These are phyloP conservation scores for Proctacanthus coquilletti DNA, from an alignment of 1,140 invertebrate species.

Conservation along the genomic window DNA sequence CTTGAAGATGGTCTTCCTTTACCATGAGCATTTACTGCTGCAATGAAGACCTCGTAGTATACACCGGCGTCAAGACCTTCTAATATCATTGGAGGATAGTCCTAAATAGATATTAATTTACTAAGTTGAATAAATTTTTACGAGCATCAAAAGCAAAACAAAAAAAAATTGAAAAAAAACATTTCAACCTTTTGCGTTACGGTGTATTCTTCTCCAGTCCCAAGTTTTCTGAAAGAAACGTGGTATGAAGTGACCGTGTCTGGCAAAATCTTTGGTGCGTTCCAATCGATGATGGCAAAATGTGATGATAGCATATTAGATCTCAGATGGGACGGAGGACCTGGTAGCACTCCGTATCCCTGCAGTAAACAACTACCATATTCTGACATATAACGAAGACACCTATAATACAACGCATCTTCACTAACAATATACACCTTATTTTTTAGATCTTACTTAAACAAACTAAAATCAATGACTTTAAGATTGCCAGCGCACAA, in stretches of 20 bases:
- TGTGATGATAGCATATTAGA: constrained; percentile 54
- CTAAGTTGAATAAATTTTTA: neutral
- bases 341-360: constrained; percentile 65
- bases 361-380: constrained; percentile 66
- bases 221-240: constrained; percentile 43
- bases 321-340: constrained; percentile 45
- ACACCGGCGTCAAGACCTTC: constrained; percentile 54
- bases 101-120: constrained; percentile 19
- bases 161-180: constrained; percentile 6
- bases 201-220: constrained; percentile 34
- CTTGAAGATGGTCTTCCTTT: constrained; percentile 54
- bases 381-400: constrained; percentile 60
- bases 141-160: constrained; percentile 11
- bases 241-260: constrained; percentile 58
- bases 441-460: constrained; percentile 43
- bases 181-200: constrained; percentile 33
- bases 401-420: no score
- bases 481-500: constrained; percentile 65
- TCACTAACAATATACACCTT: constrained; percentile 8
- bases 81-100: constrained; percentile 54
- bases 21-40: constrained; percentile 65
- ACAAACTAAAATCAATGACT: constrained; percentile 58
- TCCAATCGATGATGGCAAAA: constrained; percentile 66
- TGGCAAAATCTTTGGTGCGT: constrained; percentile 45
- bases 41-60: constrained; percentile 66